Base-by-base conservation (phyloP, 2,888 invertebrate species). In the Cynaeus angustus region DNA sequence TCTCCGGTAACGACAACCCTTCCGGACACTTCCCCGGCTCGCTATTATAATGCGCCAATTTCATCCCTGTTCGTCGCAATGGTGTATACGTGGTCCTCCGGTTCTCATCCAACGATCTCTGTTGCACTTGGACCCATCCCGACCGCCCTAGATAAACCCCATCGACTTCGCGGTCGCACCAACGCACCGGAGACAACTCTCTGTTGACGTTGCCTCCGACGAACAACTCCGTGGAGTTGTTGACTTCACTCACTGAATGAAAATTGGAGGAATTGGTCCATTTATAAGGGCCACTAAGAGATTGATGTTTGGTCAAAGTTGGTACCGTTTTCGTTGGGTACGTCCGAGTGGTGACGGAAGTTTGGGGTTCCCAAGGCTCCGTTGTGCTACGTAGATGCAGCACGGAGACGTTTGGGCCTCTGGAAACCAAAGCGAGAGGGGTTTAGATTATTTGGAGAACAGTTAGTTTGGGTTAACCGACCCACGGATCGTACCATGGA, bases 111-210 rank as follows among this genome's bases (percentile, higher is more conserved):
- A 88, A 75, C 0, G 88, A 88, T 46, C 88, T 80, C 72, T 88
- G 88, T 70, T 88, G 88, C 0, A 89, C 88, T 79, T 87, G 86
- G 1, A 88, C 88, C 88, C 88, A 88, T 5, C 88, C 88, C 0
- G 88, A 88, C 67, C 87, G 83, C 0, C 88, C 88, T 12, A 89
- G 78, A 75, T 88, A 89, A 2, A 89, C 89, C 0, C 89, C 89
- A 73, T 89, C 88, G 4, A 88, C 89, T 79, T 89, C 88, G 5
- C 87, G 82, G 74, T 89, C 88, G 79, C 88, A 88, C 89, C 89
- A 88, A 69, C 88, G 82, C 7, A 89, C 88, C 2, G 89, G 89
- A 0, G 89, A 89, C 46, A 89, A 78, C 75, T 89, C 89, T 3
- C 88, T 81, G 72, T 85, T 85, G 75, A 85, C 86, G 55, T 81